phyloP scores from a whole-genome alignment of 2,113 vertebrate species.

The Chamaea fasciata region DNA sequence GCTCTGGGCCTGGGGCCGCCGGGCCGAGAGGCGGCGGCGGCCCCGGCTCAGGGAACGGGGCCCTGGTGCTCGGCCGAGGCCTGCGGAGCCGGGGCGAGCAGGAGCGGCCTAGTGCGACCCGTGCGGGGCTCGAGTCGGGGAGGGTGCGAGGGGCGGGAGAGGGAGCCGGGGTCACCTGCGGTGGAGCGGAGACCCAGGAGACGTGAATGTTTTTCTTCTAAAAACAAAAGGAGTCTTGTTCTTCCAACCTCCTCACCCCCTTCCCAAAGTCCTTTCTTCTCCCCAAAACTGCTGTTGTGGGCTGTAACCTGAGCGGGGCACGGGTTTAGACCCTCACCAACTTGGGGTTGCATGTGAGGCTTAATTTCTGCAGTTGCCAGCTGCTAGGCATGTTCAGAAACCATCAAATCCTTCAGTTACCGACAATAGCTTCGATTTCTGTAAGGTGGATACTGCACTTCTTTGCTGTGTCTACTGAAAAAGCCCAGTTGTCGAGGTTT shows the following conservation, averaged over 20 bases:
- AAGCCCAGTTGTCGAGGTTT: accelerated
- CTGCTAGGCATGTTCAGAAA: not conserved
- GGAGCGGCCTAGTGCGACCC: conserved; percentile 38
- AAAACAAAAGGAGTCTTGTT: conserved; percentile 15
- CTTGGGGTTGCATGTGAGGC: not conserved
- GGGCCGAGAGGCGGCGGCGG: not conserved
- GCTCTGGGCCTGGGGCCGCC: not conserved
- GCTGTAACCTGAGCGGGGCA: conserved; percentile 23
- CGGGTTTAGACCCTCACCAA: not conserved
- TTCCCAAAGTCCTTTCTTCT: not conserved
- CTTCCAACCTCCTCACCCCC: not conserved
- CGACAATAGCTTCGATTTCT: not conserved
- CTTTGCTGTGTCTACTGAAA: not conserved
- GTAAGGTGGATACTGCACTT: not conserved
- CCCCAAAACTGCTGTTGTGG: conserved; percentile 17
- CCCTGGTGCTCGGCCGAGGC: not conserved
- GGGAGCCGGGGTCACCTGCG: not conserved
- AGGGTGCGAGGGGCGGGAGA: not conserved
- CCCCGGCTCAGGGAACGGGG: not conserved
- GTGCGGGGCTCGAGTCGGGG: too few relatives aligned
- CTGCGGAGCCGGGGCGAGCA: not conserved
- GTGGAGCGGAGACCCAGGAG: not conserved
- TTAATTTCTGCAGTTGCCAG: not conserved
- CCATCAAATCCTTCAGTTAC: not conserved
- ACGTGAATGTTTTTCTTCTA: not conserved